Percentiles rank a stretch among this genome's conserved stretches.
Conservation (phyloP, 1,140 invertebrate genomes). For the Leptonema lineaticorne region DNA sequence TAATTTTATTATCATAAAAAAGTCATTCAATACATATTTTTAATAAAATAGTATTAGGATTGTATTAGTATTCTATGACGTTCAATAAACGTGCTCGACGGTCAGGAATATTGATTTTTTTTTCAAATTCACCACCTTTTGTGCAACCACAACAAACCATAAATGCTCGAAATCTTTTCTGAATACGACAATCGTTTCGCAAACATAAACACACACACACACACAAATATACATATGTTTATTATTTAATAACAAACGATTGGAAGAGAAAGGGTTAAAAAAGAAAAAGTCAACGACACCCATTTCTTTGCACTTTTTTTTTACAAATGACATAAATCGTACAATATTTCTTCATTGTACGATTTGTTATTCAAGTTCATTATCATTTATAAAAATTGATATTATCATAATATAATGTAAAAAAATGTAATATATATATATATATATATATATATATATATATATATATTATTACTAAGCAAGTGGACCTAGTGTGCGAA, state of each 20-base stretch:
- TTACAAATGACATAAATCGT: too few relatives aligned
- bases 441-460: not conserved
- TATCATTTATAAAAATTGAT: not conserved
- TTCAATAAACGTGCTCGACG: constrained; percentile 22
- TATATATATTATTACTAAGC: not conserved
- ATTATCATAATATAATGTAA: not conserved
- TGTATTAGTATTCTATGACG: too few relatives aligned
- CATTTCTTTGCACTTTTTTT: too few relatives aligned
- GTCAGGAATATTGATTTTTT: constrained; percentile 29
- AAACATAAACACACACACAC: not conserved
- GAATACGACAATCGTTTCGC: not conserved
- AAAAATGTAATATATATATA: not conserved
- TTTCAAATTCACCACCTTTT: not conserved
- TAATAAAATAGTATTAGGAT: too few relatives aligned
- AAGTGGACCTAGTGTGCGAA: too few relatives aligned
- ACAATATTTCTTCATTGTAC: too few relatives aligned
- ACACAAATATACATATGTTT: not conserved
- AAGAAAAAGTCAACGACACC: too few relatives aligned
- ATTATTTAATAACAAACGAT: not conserved
- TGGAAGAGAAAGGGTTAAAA: too few relatives aligned
- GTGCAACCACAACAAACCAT: too few relatives aligned
- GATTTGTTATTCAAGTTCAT: not conserved
- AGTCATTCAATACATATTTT: too few relatives aligned
- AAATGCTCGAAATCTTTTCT: too few relatives aligned
- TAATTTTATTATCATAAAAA: too few relatives aligned